Evolutionary conservation across 1,140 invertebrate genomes (phyloP), one percentile per base, ranked within the genome.

Genomic region (Trissolcus basalis): DNA sequence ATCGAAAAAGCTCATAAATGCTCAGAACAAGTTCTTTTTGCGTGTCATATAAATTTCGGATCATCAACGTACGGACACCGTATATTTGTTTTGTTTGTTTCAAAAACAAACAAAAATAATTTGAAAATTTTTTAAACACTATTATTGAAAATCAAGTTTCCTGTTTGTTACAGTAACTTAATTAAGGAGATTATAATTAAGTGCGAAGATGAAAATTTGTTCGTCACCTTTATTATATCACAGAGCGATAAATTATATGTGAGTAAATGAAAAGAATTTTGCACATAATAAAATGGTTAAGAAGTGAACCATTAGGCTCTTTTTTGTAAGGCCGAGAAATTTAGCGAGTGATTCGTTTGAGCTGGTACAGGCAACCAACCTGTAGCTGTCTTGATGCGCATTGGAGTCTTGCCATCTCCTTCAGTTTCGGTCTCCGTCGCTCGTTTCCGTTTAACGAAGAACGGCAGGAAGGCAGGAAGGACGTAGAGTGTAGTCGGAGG

Each of bases 301-400:
- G 41, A 54, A 33, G 7, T 14, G 11, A 32, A 48, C 9, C 48
- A 55, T 32, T 55, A 27, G 45, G 44, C 27, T 27, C n/a, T 7
- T 11, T 12, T 35, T 1, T n/a, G 13, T 27, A 39, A 33, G 27
- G n/a, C 32, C 14, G 27, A 64, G 13, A 41, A 53, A 54, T 58
- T 41, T n/a, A 16, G 9, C 33, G 32, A 35, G 36, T 49, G 36
- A 56, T 77, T 64, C 49, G 50, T 67, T 73, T 65, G 41, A 9
- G 43, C 50, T 67, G 7, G 60, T 43, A 27, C 2, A 27, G 65
- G 60, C 60, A 36, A 71, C 58, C 77, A 79, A 79, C 77, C 71
- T 79, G 77, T 79, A 71, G 77, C 77, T 68, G 60, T 77, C 54
- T 67, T 15, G 61, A 71, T 77, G 67, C 70, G 71, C 74, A 77